Percentiles rank a stretch among this genome's conserved stretches.
These are phyloP conservation scores for Hipposideros armiger DNA, from an alignment of 2,113 vertebrate genomes.

Conservation along the genomic window DNA sequence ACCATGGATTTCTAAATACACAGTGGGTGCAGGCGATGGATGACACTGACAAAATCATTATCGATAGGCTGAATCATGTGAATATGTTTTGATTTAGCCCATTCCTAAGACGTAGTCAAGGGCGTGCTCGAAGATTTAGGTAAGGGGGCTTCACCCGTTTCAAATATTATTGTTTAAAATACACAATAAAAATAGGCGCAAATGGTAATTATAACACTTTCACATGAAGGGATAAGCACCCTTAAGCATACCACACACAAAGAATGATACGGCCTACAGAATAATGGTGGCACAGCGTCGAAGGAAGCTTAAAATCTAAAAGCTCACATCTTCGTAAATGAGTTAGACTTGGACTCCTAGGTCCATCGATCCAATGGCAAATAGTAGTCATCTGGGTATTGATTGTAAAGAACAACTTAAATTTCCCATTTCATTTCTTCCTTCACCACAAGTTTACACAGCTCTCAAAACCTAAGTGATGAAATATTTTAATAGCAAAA, in stretches of 20 bases:
- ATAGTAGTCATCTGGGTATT: rapidly evolving
- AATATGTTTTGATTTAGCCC: background rate
- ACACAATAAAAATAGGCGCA: background rate
- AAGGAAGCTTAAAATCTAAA: background rate
- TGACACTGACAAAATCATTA: background rate
- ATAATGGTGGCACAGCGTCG: background rate
- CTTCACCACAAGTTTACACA: rapidly evolving
- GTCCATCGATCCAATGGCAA: background rate
- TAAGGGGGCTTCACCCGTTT: background rate
- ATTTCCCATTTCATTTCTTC: background rate
- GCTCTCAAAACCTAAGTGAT: background rate
- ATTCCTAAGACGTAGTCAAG: background rate
- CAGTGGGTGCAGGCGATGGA: background rate
- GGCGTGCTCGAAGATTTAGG: background rate
- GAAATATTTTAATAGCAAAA: background rate
- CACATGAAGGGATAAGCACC: rapidly evolving
- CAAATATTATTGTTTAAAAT: background rate
- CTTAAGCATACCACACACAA: background rate
- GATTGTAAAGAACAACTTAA: background rate
- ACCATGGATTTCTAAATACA: background rate
- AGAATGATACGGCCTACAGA: rapidly evolving
- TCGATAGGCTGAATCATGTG: background rate
- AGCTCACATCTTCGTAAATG: no score
- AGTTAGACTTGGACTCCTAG: background rate
- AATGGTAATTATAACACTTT: background rate